Evolutionary conservation across 2,797 vertebrate species (phyloP).

Genomic region (Tenualosa thibaudeaui): DNA sequence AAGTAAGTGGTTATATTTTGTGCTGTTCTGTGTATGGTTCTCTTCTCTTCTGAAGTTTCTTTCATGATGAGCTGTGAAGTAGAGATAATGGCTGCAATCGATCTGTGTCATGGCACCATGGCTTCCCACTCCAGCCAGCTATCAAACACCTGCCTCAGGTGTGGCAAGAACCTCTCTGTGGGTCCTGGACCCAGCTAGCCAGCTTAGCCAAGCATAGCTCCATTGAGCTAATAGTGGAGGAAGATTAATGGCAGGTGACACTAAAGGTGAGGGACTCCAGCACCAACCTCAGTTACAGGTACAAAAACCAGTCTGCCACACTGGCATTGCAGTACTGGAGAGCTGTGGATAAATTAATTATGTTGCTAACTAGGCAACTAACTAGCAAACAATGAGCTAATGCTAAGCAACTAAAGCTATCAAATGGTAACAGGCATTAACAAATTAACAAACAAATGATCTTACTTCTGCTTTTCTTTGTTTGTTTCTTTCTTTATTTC

Average conservation of each 20-base stretch:
- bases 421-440: not conserved
- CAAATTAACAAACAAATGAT: not conserved
- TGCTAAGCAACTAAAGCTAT: not conserved
- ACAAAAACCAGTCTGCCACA: not conserved
- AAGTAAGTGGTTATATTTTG: too few species aligned
- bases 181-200: slow-evolving; percentile 2
- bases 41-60: not conserved
- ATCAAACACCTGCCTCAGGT: slow-evolving; percentile 15
- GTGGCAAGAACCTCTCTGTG: not conserved
- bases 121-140: not conserved
- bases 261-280: slow-evolving; percentile 2
- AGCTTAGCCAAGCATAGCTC: slow-evolving; percentile 22
- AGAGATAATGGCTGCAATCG: slow-evolving; percentile 16
- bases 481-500: not conserved
- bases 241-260: slow-evolving; percentile 13
- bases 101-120: not conserved
- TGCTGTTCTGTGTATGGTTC: not conserved
- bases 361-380: not conserved
- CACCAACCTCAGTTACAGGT: not conserved
- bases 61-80: not conserved
- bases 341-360: not conserved
- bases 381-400: not conserved
- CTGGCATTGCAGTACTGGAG: not conserved
- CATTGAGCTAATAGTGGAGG: not conserved
- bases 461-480: not conserved